phyloP scores from a whole-genome alignment of 2,888 invertebrate genomes.

The Frankliniella intonsa region DNA sequence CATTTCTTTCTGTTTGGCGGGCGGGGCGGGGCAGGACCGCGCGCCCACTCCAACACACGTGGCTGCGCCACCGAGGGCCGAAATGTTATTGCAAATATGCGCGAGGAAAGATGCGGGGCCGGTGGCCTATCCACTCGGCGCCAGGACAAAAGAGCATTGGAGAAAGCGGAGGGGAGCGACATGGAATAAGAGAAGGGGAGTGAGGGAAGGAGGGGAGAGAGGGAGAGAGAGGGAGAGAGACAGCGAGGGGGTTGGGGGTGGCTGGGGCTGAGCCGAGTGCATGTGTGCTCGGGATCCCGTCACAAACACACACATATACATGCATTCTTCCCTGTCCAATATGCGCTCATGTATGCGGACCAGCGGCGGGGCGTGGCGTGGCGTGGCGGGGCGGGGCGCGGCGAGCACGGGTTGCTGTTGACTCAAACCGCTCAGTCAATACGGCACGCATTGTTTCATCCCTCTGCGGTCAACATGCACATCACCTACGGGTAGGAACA shows the following conservation, averaged over 20 bases:
- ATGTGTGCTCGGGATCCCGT: slow-evolving; percentile 23
- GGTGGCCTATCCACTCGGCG: no score
- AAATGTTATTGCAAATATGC: no score
- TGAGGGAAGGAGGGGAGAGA: no score
- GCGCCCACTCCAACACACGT: not conserved
- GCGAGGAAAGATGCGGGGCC: no score
- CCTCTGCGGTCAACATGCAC: not conserved
- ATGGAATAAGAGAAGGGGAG: no score
- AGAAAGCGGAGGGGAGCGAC: no score
- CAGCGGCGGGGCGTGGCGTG: not conserved
- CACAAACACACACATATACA: slow-evolving; percentile 2
- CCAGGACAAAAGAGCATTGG: not conserved
- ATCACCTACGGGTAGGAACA: not conserved
- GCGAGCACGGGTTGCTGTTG: not conserved
- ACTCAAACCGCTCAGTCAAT: slow-evolving; percentile 22
- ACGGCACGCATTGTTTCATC: slow-evolving; percentile 18
- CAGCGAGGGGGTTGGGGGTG: no score
- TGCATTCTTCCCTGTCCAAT: slow-evolving; percentile 24
- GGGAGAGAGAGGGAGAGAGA: no score
- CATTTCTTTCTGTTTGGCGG: slow-evolving; percentile 9
- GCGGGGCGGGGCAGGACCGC: no score
- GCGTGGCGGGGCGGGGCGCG: not conserved
- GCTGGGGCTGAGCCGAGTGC: no score
- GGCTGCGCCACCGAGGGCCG: slow-evolving; percentile 11
- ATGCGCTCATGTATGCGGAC: slow-evolving; percentile 19